phyloP scores from a whole-genome alignment of 2,888 invertebrate genomes.

The Rugalucina vietnamica region DNA sequence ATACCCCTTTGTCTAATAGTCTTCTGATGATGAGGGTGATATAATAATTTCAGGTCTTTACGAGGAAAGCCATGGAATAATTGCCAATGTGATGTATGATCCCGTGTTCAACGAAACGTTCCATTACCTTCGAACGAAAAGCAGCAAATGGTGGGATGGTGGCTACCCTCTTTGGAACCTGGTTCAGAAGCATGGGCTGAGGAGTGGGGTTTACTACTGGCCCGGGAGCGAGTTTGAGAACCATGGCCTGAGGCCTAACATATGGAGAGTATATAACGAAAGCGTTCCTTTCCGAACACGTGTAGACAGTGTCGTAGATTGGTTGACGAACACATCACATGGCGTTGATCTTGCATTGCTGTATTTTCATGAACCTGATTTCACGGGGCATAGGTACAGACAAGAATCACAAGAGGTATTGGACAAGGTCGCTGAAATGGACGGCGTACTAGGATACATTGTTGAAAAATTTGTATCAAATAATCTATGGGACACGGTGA shows the following conservation, averaged over 20 bases:
- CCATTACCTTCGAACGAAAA: constrained; percentile 49
- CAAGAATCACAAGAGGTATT: constrained; percentile 67
- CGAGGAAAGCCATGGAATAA: constrained; percentile 88
- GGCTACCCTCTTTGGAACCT: constrained; percentile 79
- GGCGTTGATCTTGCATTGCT: constrained; percentile 68
- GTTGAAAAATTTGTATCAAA: constrained; percentile 51
- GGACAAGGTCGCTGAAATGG: constrained; percentile 70
- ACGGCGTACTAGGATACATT: constrained; percentile 65
- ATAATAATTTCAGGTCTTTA: constrained; percentile 86
- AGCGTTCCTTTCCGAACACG: constrained; percentile 85
- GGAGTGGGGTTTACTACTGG: constrained; percentile 86
- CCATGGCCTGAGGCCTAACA: constrained; percentile 83
- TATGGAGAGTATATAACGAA: constrained; percentile 82
- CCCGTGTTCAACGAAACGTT: constrained; percentile 79
- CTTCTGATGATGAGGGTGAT: not conserved
- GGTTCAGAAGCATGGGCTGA: constrained; percentile 87
- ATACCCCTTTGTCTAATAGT: too few relatives aligned
- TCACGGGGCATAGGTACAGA: constrained; percentile 73
- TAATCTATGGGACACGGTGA: constrained; percentile 64
- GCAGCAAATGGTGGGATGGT: constrained; percentile 76
- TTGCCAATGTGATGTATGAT: constrained; percentile 87
- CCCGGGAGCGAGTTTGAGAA: constrained; percentile 87
- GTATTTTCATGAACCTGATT: constrained; percentile 78
- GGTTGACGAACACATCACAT: constrained; percentile 64
- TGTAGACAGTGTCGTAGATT: constrained; percentile 86